Conservation (phyloP, 2,113 vertebrate species). For the Callipepla squamata region DNA sequence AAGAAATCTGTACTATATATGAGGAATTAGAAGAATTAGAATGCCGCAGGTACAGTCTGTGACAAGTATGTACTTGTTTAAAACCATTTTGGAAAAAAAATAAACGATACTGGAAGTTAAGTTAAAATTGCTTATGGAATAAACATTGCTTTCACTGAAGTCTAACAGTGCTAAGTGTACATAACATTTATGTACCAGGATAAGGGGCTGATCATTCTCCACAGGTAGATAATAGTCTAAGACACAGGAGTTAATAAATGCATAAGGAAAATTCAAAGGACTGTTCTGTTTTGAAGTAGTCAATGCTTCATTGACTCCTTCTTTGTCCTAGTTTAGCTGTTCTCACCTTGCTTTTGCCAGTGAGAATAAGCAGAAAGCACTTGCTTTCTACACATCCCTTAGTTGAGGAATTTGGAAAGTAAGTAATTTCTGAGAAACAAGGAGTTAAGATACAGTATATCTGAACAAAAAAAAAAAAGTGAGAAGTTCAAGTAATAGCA, state of each 20-base stretch:
- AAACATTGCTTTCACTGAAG: constrained; percentile 3
- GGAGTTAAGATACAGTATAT: constrained; percentile 11
- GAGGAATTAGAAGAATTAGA: background rate
- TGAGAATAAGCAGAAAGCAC: background rate
- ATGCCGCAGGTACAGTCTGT: background rate
- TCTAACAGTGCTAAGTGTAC: constrained; percentile 13
- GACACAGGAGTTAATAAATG: background rate
- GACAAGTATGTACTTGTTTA: background rate
- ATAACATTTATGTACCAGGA: background rate
- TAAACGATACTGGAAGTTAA: background rate
- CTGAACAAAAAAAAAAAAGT: background rate
- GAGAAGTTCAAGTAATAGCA: background rate
- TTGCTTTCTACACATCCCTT: background rate
- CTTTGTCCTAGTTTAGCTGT: background rate
- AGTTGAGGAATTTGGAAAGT: background rate
- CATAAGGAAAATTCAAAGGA: background rate
- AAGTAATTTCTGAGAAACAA: background rate
- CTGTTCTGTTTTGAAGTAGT: background rate
- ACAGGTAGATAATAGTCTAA: background rate
- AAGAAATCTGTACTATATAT: background rate
- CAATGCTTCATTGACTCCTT: background rate
- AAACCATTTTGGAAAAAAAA: background rate
- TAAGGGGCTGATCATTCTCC: constrained; percentile 40
- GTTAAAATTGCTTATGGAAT: constrained; percentile 18
- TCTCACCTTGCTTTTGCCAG: background rate